Evolutionary conservation across 2,888 invertebrate species (phyloP), one percentile per base, ranked within the genome.

Genomic region (Spatulosminthurus flaviceps): DNA sequence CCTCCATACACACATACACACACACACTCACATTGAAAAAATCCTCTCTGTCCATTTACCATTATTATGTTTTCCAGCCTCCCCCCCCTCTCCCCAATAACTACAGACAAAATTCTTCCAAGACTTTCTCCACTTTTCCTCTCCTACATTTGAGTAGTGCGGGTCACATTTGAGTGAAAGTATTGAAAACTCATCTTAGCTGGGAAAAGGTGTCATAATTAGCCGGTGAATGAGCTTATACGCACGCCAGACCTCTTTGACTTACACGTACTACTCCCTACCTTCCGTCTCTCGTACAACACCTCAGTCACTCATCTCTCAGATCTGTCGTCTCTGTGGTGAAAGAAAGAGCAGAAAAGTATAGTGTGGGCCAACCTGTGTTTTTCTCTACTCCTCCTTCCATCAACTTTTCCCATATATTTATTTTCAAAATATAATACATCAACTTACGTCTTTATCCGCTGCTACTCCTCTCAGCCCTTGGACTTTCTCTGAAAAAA

Each of bases 201-300:
- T 22, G 4, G 64, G 13, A 64, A 22, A 64, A 64, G 64, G 64
- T 64, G 64, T 64, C 77, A 43, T 66, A 75, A 75, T 61, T 61
- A 61, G 71, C 64, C 71, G 61, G 42, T 77, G 41, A 24, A 42
- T 61, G 28, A 78, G 69, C 34, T 69, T 21, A 69, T 64, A 64
- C 64, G 64, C 64, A 64, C 64, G 64, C 64, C 64, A 64, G 64
- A 24, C 64, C 16, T 64, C 64, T 22, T 60, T 13, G 4, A 21
- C 64, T 21, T 7, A 22, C 2, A 2, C 11, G 2, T 64, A 19
- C 24, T 24, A 64, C 26, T 64, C 64, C 1, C 26, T 13, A 22
- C 61, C 13, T 41, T 61, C 61, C n/a, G 11, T 61, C 61, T 64
- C 64, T 64, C 64, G 11, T 21, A 21, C 60, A 4, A 21, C 60